phyloP scores from a whole-genome alignment of 2,113 vertebrate genomes.

The Chaenocephalus aceratus region DNA sequence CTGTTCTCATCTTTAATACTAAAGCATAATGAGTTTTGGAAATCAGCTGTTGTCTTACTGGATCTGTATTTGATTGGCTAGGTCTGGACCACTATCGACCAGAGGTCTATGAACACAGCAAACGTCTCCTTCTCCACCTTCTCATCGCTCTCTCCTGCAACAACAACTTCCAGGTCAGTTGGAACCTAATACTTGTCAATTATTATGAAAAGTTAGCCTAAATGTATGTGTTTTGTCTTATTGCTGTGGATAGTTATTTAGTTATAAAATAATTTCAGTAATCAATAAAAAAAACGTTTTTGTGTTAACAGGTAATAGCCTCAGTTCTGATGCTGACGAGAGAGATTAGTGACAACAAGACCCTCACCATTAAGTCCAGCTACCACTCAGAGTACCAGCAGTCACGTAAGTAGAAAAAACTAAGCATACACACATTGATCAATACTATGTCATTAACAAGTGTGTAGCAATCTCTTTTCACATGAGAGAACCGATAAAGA shows the following conservation, averaged over 20 bases:
- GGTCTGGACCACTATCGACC: conserved; percentile 98
- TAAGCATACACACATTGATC: not conserved
- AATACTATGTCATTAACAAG: not conserved
- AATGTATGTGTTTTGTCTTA: not conserved
- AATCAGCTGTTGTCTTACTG: not conserved
- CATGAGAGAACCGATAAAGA: not conserved
- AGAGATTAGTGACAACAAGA: conserved; percentile 94
- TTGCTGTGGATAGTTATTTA: no score
- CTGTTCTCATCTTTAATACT: not conserved
- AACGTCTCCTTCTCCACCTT: conserved; percentile 94
- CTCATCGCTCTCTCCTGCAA: conserved; percentile 96
- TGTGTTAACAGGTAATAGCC: conserved; percentile 85
- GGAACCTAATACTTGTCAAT: not conserved
- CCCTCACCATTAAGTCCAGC: conserved; percentile 92
- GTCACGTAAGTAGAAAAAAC: conserved; percentile 85
- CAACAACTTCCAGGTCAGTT: conserved; percentile 90
- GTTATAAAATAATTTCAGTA: no score
- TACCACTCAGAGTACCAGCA: conserved; percentile 93
- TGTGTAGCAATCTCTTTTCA: not conserved
- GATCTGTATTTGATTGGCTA: conserved; percentile 65
- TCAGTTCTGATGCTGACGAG: conserved; percentile 95
- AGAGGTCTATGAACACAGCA: conserved; percentile 98
- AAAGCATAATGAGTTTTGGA: not conserved
- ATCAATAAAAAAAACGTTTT: not conserved
- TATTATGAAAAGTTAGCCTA: not conserved